Conservation (phyloP, 1,140 invertebrate species). For the Papilio glaucus region DNA sequence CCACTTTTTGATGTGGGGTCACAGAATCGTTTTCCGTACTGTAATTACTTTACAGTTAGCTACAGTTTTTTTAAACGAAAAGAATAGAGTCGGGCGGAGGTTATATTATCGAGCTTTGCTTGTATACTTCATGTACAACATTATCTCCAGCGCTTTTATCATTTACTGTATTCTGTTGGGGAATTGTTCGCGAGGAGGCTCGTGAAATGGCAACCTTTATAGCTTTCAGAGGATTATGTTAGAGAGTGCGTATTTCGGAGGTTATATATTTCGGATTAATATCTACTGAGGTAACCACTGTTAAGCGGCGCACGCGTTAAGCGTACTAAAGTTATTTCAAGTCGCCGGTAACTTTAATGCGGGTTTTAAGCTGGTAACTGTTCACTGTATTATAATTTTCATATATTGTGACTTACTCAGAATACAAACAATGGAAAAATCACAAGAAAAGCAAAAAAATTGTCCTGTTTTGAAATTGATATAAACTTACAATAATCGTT, state of each 20-base stretch:
- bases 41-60: no score
- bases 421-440: no score
- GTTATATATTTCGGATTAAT: conserved; percentile 12
- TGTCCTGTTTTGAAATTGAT: no score
- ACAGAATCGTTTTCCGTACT: no score
- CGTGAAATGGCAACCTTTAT: conserved; percentile 34
- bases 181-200: background rate
- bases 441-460: no score
- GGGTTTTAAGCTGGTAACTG: background rate
- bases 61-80: no score
- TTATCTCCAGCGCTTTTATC: conserved; percentile 26
- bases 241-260: conserved; percentile 14
- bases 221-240: conserved; percentile 29
- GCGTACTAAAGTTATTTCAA: background rate
- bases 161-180: conserved; percentile 25
- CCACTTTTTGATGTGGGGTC: no score
- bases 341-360: background rate
- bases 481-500: no score
- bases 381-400: background rate
- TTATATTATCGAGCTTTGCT: background rate
- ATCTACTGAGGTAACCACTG: background rate
- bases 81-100: background rate
- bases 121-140: conserved; percentile 9
- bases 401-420: no score
- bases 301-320: background rate